Percentiles rank a stretch among this genome's conserved stretches.
phyloP scores from a whole-genome alignment of 2,797 vertebrate genomes.

The Neosilurus hyrtlii region DNA sequence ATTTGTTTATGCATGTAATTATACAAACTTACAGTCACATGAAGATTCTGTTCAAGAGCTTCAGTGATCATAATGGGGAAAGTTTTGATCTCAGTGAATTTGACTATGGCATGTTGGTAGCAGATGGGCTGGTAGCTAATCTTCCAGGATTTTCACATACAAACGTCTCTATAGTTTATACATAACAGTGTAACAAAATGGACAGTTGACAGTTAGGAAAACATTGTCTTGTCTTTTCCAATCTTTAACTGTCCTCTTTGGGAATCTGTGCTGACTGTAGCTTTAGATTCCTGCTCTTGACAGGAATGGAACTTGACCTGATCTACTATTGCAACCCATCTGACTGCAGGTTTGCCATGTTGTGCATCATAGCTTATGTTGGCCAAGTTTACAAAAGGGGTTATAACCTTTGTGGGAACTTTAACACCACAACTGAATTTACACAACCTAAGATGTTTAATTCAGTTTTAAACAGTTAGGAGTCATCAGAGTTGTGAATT shows the following conservation, averaged over 20 bases:
- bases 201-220: background rate
- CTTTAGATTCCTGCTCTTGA: slow-evolving; percentile 1
- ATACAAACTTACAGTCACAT: background rate
- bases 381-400: background rate
- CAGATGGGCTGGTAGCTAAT: background rate
- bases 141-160: background rate
- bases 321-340: background rate
- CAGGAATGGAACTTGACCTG: background rate
- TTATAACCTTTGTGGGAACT: background rate
- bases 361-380: background rate
- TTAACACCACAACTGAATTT: background rate
- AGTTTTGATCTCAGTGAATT: background rate
- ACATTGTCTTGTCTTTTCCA: background rate
- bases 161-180: background rate
- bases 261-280: background rate
- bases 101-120: background rate
- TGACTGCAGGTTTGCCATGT: background rate
- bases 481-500: slow-evolving; percentile 14
- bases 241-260: background rate
- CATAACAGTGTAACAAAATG: background rate
- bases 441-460: slow-evolving; percentile 1
- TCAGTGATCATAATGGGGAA: background rate
- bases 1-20: background rate
- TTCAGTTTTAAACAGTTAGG: background rate
- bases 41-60: background rate